Conservation (phyloP, 2,888 invertebrate species). For the Diploptera punctata region DNA sequence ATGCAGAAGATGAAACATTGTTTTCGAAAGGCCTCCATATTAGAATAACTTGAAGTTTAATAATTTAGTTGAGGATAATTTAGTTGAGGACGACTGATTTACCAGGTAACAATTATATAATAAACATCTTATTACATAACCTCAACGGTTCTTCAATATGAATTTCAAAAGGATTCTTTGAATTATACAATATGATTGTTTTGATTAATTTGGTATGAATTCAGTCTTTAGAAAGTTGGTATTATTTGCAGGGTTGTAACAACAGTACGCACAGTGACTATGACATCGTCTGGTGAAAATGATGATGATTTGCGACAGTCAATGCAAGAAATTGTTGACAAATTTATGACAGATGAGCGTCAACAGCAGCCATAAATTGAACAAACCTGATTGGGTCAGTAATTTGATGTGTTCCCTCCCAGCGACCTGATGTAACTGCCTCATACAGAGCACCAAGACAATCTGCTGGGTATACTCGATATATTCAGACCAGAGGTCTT, state of each 20-base stretch:
- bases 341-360: constrained; percentile 62
- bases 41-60: too few relatives aligned
- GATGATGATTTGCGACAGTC: constrained; percentile 57
- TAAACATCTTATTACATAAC: too few relatives aligned
- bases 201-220: too few relatives aligned
- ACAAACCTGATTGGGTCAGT: neutral
- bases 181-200: too few relatives aligned
- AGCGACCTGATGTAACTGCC: neutral
- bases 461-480: neutral
- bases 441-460: neutral
- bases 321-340: constrained; percentile 61
- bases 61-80: too few relatives aligned
- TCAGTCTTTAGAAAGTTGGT: too few relatives aligned
- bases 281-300: constrained; percentile 50
- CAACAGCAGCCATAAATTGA: constrained; percentile 32
- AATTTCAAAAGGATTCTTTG: too few relatives aligned
- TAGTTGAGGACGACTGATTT: too few relatives aligned
- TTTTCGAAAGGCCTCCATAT: too few relatives aligned
- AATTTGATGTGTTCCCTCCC: neutral
- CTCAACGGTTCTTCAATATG: too few relatives aligned
- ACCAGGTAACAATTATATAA: too few relatives aligned
- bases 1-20: too few relatives aligned
- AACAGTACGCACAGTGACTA: constrained; percentile 58
- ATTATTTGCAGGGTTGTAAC: constrained; percentile 56
- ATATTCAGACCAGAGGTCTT: neutral